Evolutionary conservation across 2,113 vertebrate species (phyloP), one percentile per base, ranked within the genome.

Genomic region (Origma solitaria): DNA sequence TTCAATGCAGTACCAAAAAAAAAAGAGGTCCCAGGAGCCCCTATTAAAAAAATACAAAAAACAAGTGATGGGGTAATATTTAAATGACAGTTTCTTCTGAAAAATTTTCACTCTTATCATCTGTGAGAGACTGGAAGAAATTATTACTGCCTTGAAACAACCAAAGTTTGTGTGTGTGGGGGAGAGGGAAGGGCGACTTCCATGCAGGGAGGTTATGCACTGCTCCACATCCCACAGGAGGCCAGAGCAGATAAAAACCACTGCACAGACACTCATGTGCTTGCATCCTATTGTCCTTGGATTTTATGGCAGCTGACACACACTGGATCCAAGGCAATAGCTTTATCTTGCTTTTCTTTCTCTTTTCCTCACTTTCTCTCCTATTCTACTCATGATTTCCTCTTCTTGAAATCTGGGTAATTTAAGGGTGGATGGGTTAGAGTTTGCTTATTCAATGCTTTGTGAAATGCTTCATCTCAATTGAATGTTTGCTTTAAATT

Each of bases 181-280:
- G 2, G 45, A 37, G 27, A 0, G 0, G 33, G 47, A 10, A 69
- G 64, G n/a, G 28, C 22, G 53, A 28, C 7, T 19, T 69, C 62
- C 1, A 1, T 28, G 18, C 37, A 0, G 0, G 15, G 30, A 11
- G 8, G 5, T 16, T 2, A 8, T 53, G 54, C 22, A 8, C 45
- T 78, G 47, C 54, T 38, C 33, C 19, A 13, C 28, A 45, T 69
- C 33, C 54, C 45, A 45, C 33, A 38, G 45, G 54, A 69, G 33
- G 11, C 33, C 54, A 33, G 27, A 60, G 38, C 11, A 45, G 54
- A 53, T 61, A 16, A 61, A 68, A 69, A 28, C 4, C 33, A 38
- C 22, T 27, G 53, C 44, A 77, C 31, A 50, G 35, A 58, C 27
- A 44, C 45, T 44, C 27, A 45, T 0, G 0, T 53, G 53, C 33